A percentile compares a stretch with the other conserved stretches of the same genome.
Evolutionary conservation across 2,113 vertebrate species (phyloP).

Genomic region (Urocitellus parryii): DNA sequence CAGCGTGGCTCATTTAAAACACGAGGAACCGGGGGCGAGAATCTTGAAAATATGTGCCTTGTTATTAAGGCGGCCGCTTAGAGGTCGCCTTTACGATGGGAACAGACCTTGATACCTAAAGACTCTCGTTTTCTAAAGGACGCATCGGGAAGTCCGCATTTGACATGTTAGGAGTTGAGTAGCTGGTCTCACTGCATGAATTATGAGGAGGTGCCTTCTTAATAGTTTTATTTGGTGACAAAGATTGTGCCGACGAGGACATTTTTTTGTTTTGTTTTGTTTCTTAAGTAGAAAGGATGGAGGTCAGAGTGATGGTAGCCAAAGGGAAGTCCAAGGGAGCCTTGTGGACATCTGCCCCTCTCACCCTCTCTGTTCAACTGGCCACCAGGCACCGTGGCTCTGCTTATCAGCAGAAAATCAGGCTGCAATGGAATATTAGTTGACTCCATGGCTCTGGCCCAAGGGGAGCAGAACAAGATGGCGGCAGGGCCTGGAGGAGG

Average conservation of each 20-base stretch:
- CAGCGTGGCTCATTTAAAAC: slow-evolving; percentile 70
- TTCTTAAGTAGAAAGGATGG: neutral
- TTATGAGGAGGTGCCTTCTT: neutral
- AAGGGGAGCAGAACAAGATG: too few relatives aligned
- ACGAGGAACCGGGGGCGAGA: neutral
- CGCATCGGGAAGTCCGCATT: accelerated
- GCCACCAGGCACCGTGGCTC: accelerated
- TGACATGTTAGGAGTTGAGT: neutral
- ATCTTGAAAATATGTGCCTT: neutral
- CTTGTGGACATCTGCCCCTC: accelerated
- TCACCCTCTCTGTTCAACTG: accelerated
- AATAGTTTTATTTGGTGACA: neutral
- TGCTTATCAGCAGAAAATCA: accelerated
- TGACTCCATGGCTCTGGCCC: too few relatives aligned
- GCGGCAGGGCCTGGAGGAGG: too few relatives aligned
- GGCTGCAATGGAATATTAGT: neutral
- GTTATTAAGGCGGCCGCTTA: neutral
- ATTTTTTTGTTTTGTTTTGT: too few relatives aligned
- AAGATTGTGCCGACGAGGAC: neutral
- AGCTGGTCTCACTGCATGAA: neutral
- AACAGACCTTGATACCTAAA: neutral
- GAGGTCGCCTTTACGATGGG: accelerated
- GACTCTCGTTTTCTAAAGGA: neutral
- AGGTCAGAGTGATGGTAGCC: accelerated
- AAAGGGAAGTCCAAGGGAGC: neutral